Evolutionary conservation across 2,888 invertebrate species (phyloP).

Genomic region (Drosophila suboccidentalis): DNA sequence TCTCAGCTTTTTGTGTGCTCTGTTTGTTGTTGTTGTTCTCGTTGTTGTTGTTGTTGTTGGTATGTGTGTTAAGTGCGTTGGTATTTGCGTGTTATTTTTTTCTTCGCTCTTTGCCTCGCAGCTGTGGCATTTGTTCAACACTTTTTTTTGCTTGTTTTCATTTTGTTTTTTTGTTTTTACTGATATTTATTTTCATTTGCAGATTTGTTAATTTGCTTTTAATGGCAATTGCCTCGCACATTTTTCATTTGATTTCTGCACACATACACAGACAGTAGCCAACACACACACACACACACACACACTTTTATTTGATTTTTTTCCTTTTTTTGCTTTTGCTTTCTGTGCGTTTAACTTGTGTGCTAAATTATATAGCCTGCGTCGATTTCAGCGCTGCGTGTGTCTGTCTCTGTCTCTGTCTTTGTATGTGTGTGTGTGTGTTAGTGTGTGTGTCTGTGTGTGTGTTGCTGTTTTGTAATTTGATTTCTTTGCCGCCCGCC

Average conservation of each 20-base stretch:
- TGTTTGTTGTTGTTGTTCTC: conserved; percentile 33
- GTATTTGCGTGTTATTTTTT: conserved; percentile 66
- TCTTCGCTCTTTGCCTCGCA: conserved; percentile 36
- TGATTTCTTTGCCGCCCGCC: conserved; percentile 76
- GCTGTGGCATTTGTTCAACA: conserved; percentile 73
- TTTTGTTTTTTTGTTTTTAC: conserved; percentile 8
- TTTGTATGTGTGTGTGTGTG: conserved; percentile 8
- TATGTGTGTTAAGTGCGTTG: conserved; percentile 82
- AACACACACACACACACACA: conserved; percentile 17
- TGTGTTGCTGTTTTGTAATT: conserved; percentile 77
- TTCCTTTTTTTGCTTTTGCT: conserved; percentile 37
- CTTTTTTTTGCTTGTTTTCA: conserved; percentile 56
- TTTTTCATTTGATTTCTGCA: conserved; percentile 48
- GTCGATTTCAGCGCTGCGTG: conserved; percentile 61
- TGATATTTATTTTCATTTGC: conserved; percentile 17
- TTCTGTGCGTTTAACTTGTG: conserved; percentile 73
- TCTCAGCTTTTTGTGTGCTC: conserved; percentile 31
- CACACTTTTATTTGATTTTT: conserved; percentile 34
- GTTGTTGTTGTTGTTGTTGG: conserved; percentile 54
- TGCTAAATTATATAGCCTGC: conserved; percentile 78
- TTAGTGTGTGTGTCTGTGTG: conserved; percentile 45
- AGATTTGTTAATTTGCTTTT: conserved; percentile 58
- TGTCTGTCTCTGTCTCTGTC: conserved; percentile 37
- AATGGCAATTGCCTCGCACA: conserved; percentile 46
- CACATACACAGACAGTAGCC: conserved; percentile 21